phyloP scores from a whole-genome alignment of 2,888 invertebrate species.

The Drosophila robusta region DNA sequence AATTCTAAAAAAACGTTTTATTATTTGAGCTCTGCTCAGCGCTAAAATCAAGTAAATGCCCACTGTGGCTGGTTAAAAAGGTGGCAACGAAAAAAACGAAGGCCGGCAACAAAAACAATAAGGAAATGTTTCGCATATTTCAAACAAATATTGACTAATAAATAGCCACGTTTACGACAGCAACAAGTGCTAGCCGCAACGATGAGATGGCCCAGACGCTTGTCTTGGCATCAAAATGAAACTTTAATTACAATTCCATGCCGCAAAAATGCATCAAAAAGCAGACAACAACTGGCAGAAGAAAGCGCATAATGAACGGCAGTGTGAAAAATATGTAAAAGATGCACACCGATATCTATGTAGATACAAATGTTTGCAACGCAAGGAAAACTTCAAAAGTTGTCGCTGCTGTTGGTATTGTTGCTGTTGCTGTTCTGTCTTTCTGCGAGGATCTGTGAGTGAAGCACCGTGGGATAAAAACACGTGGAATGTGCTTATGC shows the following conservation, averaged over 20 bases:
- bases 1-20: slow-evolving; percentile 72
- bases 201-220: not conserved
- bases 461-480: slow-evolving; percentile 32
- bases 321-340: slow-evolving; percentile 18
- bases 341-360: not conserved
- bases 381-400: slow-evolving; percentile 40
- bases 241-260: slow-evolving; percentile 56
- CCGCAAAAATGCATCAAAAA: slow-evolving; percentile 34
- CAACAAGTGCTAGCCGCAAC: slow-evolving; percentile 5
- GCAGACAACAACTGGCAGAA: slow-evolving; percentile 2
- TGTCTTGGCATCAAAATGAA: slow-evolving; percentile 34
- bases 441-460: slow-evolving; percentile 14
- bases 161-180: slow-evolving; percentile 25
- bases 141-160: slow-evolving; percentile 34
- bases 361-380: not conserved
- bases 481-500: not conserved
- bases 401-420: slow-evolving; percentile 26
- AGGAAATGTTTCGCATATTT: slow-evolving; percentile 21
- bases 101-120: slow-evolving; percentile 9
- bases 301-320: slow-evolving; percentile 19
- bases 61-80: slow-evolving; percentile 4
- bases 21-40: slow-evolving; percentile 41
- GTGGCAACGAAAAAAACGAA: slow-evolving; percentile 10
- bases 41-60: not conserved
- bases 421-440: slow-evolving; percentile 19